Base-by-base conservation (phyloP, 2,797 vertebrate species). In the Argentina silus region DNA sequence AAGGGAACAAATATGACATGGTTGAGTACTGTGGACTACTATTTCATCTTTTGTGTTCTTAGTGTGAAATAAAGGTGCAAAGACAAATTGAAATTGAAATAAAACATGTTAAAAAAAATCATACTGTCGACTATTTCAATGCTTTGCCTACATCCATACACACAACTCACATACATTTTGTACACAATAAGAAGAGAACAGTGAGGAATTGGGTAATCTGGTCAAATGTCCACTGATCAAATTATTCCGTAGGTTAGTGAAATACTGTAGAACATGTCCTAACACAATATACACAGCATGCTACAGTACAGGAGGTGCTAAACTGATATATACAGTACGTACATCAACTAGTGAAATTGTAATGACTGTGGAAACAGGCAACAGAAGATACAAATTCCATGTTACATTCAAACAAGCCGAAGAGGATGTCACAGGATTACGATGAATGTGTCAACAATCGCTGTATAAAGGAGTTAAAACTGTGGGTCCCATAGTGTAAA, bases 1-100 rank as follows among this genome's bases (percentile, higher is more conserved):
- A 71, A 75, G 67, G 70, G 75, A 56, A 76, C 63, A 79, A 79
- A 68, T 69, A 73, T 70, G 74, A 11, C 67, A 57, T 70, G 57
- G 9, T 67, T 57, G 71, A 76, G 70, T 69, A 64, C 75, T 23
- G 71, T 69, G 56, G 70, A 67, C 74, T 56, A 73, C 70, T 73
- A 75, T 69, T 56, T 66, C 63, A 62, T 75, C 48, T 73, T 72
- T 64, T 55, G 69, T 43, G 68, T 53, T 53, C 9, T 36, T 23
- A 17, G 55, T 55, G 36, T 64, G 47, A 51, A 6, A 69, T 63
- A n/a, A 17, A 57, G 66, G n/a, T 5, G 27, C 12, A 27, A 19
- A 66, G 17, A 57, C 55, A 57, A 9, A 10, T 50, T 11, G 4
- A 36, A 36, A 19, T 57, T 8, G 8, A 23, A 23, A 10, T 3